These are phyloP conservation scores for Rhagologus leucostigma DNA, from an alignment of 2,113 vertebrate genomes.

Conservation along the genomic window DNA sequence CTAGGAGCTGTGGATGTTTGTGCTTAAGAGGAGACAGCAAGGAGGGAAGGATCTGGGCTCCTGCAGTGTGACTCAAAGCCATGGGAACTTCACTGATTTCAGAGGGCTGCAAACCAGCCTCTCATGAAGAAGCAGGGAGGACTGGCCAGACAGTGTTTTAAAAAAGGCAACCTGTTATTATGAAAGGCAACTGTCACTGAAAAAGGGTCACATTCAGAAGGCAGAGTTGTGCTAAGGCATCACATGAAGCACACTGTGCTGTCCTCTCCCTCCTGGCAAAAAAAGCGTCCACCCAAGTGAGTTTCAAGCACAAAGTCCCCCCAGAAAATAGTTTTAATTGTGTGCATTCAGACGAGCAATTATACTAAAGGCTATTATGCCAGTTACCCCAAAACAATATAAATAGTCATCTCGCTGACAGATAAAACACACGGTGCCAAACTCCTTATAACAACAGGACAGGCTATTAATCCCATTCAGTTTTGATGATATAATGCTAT, in stretches of 20 bases:
- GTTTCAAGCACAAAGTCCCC: neutral
- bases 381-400: constrained; percentile 17
- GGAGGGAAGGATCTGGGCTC: neutral
- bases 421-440: constrained; percentile 46
- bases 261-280: neutral
- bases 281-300: neutral
- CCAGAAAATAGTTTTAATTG: constrained; percentile 38
- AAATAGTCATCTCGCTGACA: constrained; percentile 26
- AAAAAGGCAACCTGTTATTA: neutral
- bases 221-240: fast-evolving
- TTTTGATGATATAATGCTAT: constrained; percentile 39
- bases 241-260: neutral
- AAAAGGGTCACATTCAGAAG: neutral
- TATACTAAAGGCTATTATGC: constrained; percentile 14
- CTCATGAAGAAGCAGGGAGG: neutral
- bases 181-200: neutral
- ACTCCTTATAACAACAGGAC: constrained; percentile 29
- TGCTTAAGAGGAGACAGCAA: neutral
- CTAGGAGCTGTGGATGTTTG: neutral
- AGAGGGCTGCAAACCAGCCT: neutral
- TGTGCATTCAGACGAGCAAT: constrained; percentile 37
- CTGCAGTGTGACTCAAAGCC: neutral
- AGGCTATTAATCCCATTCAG: constrained; percentile 46
- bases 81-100: neutral
- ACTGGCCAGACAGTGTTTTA: neutral